phyloP scores from a whole-genome alignment of 1,140 invertebrate genomes.

The Drosophila elegans region DNA sequence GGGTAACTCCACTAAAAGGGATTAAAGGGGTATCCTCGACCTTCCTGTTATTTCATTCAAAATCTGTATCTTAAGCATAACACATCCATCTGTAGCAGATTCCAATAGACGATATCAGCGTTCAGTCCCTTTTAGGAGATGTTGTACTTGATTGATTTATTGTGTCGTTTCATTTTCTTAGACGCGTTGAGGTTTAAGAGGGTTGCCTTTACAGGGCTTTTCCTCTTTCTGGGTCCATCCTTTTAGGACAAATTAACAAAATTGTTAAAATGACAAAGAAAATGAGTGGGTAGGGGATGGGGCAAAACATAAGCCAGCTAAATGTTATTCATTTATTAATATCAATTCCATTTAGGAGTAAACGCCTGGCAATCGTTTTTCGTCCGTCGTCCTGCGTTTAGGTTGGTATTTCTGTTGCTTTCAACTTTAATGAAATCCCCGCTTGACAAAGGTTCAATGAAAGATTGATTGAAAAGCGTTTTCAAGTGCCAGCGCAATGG shows the following conservation, averaged over 20 bases:
- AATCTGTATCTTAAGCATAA: neutral
- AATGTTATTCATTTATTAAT: conserved; percentile 72
- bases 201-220: neutral
- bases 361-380: conserved; percentile 50
- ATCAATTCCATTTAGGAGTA: conserved; percentile 65
- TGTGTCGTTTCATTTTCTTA: conserved; percentile 4
- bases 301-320: conserved; percentile 17
- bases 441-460: conserved; percentile 78
- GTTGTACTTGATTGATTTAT: conserved; percentile 35
- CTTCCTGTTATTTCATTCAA: neutral
- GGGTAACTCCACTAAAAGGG: conserved; percentile 10
- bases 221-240: neutral
- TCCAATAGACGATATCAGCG: neutral
- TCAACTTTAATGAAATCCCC: conserved; percentile 75
- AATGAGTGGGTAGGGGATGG: neutral
- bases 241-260: conserved; percentile 35
- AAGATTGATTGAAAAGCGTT: conserved; percentile 78
- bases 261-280: conserved; percentile 21
- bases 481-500: conserved; percentile 58
- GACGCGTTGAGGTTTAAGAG: conserved; percentile 10
- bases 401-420: conserved; percentile 34
- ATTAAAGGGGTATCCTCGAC: neutral
- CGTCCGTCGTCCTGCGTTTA: conserved; percentile 8
- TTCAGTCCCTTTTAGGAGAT: neutral
- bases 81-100: conserved; percentile 1